Evolutionary conservation across 2,113 vertebrate species (phyloP), one percentile per base, ranked within the genome.

Genomic region (Myrmophylax atrothorax): DNA sequence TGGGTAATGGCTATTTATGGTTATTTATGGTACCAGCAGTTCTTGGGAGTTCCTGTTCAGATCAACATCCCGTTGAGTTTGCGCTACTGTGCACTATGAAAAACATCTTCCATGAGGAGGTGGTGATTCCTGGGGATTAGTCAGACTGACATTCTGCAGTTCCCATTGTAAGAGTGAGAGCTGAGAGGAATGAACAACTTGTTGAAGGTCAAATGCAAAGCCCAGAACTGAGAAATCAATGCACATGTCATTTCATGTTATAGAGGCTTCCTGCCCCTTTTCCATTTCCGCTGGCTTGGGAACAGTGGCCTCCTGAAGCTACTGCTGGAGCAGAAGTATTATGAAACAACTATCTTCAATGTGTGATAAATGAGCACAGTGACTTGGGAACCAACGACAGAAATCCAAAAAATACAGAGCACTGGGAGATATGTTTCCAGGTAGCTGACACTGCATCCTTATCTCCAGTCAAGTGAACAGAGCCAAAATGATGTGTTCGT

Each of bases 131-230:
- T 92, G 90, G 90, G 85, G 79, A 73, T 77, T 6, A 33, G 46
- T 19, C 37, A 77, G 78, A 66, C 62, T 79, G 75, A 46, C 18
- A 29, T 92, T 58, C 72, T 88, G 50, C 47, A 35, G 4, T 47
- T 67, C 18, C 49, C 14, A 8, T 77, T 83, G 24, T 19, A 22
- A 37, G 35, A 77, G 63, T 38, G 84, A 77, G 63, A 81, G 64
- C 75, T 77, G 77, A 76, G 46, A 78, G 75, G 58, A 93, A 3
- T n/a, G 64, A 56, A 26, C 1, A 50, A 87, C 63, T 90, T 62
- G 18, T 37, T 93, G 91, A 89, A 97, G 91, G 87, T 94, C 89
- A 94, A 78, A 81, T 52, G 80, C 68, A 79, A 94, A 92, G 52
- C 69, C 64, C 0, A 87, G 80, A 87, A 68, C 31, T 10, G 62